Evolutionary conservation across 1,140 invertebrate genomes (phyloP), one percentile per base, ranked within the genome.

Genomic region (Drosophila aff.): DNA sequence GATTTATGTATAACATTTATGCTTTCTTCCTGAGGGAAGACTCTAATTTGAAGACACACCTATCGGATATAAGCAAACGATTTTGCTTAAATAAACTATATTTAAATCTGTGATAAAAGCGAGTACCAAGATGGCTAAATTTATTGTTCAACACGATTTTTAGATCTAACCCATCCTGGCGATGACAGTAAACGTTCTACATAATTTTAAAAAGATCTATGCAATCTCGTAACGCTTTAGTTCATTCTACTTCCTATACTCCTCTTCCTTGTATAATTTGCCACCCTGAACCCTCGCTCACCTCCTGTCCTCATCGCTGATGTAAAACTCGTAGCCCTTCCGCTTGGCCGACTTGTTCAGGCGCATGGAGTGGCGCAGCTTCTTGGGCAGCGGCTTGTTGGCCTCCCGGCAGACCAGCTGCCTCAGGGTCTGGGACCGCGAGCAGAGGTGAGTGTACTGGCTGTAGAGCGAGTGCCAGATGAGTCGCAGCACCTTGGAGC

Each of bases 251-350:
- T 13, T 13, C 11, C 36, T 2, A 38, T 3, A 41, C 15, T 8
- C 40, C 16, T 18, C 16, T 9, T 47, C 13, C 21, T 16, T 23
- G 7, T 26, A 16, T 16, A 46, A 21, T 46, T 8, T 15, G 1
- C 2, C 21, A 49, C 18, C 33, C 52, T 26, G 0, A 57, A n/a
- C 53, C 43, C 15, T 21, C 11, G 11, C 66, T 89, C 63, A 94
- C 94, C 94, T 94, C 82, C 93, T 86, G 71, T 95, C 94, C 62
- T 95, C 94, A 53, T 94, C 94, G n/a, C 94, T 94, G 0, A 94
- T 82, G 82, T 94, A 94, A 75, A 81, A 93, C 40, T 85, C 92
- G 68, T 94, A 95, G 21, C 93, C 93, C 73, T 94, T 94, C 57
- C 87, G 92, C 73, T 93, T 94, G 3, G 92, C 91, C 38, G 92